phyloP scores from a whole-genome alignment of 2,113 vertebrate species.

The Gallinago paraguaiae region DNA sequence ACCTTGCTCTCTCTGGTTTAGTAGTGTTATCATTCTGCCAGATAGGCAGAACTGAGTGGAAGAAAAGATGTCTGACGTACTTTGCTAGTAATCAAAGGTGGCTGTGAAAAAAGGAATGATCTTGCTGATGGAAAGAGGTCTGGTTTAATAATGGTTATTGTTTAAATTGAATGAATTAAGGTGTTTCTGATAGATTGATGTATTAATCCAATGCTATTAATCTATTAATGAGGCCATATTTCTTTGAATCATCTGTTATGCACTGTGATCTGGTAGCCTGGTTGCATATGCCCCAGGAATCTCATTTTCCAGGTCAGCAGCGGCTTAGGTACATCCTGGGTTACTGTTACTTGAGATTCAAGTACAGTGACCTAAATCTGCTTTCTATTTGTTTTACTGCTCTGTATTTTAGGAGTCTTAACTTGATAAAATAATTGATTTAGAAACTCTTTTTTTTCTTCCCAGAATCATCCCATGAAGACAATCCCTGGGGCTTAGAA shows the following conservation, averaged over 20 bases:
- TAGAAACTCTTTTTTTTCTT: neutral
- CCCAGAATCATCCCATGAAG: neutral
- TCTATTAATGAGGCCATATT: neutral
- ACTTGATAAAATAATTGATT: neutral
- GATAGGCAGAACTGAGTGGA: neutral
- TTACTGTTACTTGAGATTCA: neutral
- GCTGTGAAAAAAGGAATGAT: neutral
- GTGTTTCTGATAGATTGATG: neutral
- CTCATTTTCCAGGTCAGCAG: neutral
- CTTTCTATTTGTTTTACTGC: neutral
- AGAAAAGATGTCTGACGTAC: neutral
- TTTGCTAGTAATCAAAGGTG: neutral
- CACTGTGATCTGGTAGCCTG: neutral
- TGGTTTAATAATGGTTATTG: neutral
- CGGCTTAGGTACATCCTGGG: neutral
- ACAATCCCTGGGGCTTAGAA: neutral
- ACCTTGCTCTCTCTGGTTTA: neutral
- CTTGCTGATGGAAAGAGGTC: neutral
- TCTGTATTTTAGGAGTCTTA: neutral
- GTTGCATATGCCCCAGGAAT: neutral
- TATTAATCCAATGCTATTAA: neutral
- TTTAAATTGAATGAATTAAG: neutral
- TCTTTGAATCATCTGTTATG: neutral
- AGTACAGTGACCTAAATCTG: neutral
- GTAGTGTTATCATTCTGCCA: neutral